These are phyloP conservation scores for Amphimedon queenslandica DNA, from an alignment of 37 sponge, comb jelly and placozoan species.

Conservation along the genomic window DNA sequence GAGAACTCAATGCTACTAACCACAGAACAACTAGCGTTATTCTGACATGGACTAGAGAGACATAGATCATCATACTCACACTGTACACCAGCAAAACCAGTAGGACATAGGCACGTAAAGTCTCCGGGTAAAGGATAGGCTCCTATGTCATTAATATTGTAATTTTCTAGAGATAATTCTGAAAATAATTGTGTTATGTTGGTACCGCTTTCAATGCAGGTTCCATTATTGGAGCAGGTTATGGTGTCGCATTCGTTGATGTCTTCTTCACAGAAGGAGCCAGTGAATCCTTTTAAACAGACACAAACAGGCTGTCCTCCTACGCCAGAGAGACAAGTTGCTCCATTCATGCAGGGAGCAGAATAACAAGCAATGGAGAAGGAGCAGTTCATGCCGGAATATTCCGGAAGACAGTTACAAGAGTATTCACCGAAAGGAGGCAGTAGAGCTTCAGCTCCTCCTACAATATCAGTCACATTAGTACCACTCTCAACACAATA, in stretches of 20 bases:
- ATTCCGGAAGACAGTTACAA: not conserved
- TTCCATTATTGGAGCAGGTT: not conserved
- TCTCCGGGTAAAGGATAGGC: no score
- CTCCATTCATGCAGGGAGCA: not conserved
- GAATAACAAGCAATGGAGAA: not conserved
- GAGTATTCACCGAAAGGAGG: not conserved
- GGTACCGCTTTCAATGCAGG: not conserved
- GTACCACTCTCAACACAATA: not conserved
- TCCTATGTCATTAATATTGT: no score
- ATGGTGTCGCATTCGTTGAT: not conserved
- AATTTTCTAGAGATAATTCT: not conserved
- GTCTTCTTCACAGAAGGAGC: not conserved
- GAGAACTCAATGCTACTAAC: conserved; percentile 4
- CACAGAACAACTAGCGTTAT: conserved; percentile 20
- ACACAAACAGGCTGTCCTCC: not conserved
- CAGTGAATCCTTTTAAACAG: not conserved
- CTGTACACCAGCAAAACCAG: conserved; percentile 33
- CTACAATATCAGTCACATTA: not conserved
- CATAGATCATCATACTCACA: conserved; percentile 36
- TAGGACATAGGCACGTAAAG: conserved; percentile 47
- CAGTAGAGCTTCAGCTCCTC: not conserved
- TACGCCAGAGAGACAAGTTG: not conserved
- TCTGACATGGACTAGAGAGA: conserved; percentile 5
- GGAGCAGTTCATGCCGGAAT: not conserved
- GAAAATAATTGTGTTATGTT: not conserved